A percentile compares a stretch with the other conserved stretches of the same genome.
Evolutionary conservation across 2,797 vertebrate species (phyloP).

Genomic region (Takifugu rubripes): DNA sequence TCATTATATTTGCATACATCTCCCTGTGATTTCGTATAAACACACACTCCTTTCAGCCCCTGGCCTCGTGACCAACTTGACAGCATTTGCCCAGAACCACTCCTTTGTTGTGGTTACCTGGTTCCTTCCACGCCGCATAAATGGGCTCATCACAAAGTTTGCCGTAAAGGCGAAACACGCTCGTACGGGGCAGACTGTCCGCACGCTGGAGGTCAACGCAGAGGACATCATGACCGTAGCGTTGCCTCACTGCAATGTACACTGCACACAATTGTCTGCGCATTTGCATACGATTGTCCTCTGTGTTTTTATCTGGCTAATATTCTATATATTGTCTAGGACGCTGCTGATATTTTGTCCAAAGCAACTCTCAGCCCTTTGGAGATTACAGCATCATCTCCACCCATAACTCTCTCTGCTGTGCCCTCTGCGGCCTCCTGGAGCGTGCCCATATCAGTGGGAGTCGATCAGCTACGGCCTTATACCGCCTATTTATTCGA

Average conservation of each 20-base stretch:
- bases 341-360: conserved; percentile 90
- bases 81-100: conserved; percentile 86
- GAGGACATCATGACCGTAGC: conserved; percentile 88
- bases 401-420: conserved; percentile 65
- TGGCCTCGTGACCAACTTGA: conserved; percentile 92
- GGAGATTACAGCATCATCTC: conserved; percentile 73
- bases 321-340: conserved; percentile 64
- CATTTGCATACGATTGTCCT: neutral
- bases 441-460: conserved; percentile 89
- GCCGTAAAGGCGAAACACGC: conserved; percentile 90
- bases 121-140: conserved; percentile 91
- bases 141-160: conserved; percentile 95
- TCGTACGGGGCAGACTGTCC: conserved; percentile 82
- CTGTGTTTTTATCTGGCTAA: conserved; percentile 6
- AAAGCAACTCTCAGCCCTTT: conserved; percentile 87
- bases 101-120: conserved; percentile 88
- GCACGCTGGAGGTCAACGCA: conserved; percentile 84
- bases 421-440: conserved; percentile 82
- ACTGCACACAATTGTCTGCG: conserved; percentile 23
- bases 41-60: conserved; percentile 78
- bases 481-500: conserved; percentile 95
- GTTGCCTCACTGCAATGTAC: conserved; percentile 93
- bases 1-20: neutral
- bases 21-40: neutral
- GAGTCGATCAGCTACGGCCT: conserved; percentile 84